Conservation (phyloP, 2,113 vertebrate genomes). For the Agapornis roseicollis region DNA sequence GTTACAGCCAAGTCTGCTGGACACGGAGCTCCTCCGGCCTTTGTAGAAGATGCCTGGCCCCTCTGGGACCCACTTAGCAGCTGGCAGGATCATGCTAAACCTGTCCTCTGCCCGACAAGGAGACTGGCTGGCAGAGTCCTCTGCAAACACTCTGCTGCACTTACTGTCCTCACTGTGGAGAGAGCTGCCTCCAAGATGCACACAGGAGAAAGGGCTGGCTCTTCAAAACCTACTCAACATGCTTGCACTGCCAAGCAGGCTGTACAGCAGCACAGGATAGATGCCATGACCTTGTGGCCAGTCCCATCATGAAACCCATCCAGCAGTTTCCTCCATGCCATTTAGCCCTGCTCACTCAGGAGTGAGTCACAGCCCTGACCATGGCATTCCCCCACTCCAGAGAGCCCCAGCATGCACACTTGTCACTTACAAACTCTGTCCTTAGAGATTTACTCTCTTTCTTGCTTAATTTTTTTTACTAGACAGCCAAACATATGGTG, state of each 20-base stretch:
- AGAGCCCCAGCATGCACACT: not conserved
- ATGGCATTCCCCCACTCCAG: not conserved
- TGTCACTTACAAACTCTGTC: not conserved
- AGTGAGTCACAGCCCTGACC: not conserved
- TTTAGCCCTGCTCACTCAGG: not conserved
- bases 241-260: accelerated
- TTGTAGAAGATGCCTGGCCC: not conserved
- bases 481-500: not conserved
- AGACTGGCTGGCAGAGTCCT: not conserved
- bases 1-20: not conserved
- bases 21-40: not conserved
- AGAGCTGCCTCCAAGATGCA: not conserved
- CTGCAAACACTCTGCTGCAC: not conserved
- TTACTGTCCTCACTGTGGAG: not conserved
- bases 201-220: not conserved
- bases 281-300: not conserved
- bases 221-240: accelerated
- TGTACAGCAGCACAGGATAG: not conserved
- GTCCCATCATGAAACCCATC: not conserved
- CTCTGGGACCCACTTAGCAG: not conserved
- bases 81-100: not conserved
- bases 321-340: not conserved
- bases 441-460: not conserved
- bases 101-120: not conserved
- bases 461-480: not conserved